Conservation (phyloP, 2,888 invertebrate species). For the Drosophila nigricruria region DNA sequence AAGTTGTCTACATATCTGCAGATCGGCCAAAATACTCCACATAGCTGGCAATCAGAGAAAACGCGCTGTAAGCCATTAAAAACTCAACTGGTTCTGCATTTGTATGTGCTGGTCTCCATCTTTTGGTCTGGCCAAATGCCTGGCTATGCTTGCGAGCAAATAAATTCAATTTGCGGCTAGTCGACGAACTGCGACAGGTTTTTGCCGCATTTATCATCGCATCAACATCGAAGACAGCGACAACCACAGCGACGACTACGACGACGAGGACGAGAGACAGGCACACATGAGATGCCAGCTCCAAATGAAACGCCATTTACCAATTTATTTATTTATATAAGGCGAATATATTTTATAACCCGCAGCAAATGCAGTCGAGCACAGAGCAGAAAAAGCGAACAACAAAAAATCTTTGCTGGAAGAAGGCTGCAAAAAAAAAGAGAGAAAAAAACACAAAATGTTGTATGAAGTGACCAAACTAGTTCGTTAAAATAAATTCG, state of each 20-base stretch:
- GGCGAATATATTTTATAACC: constrained; percentile 82
- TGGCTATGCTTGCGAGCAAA: constrained; percentile 70
- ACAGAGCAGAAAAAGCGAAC: constrained; percentile 26
- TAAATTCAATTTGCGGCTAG: constrained; percentile 77
- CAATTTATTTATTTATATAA: constrained; percentile 82
- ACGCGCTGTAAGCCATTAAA: constrained; percentile 64
- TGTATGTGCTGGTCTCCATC: constrained; percentile 35
- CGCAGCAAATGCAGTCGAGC: constrained; percentile 66
- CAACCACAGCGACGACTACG: constrained; percentile 1
- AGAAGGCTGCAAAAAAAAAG: constrained; percentile 5
- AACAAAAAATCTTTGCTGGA: constrained; percentile 32
- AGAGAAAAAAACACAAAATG: constrained; percentile 63
- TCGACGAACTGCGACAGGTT: constrained; percentile 74
- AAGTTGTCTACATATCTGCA: constrained; percentile 31
- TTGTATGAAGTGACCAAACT: constrained; percentile 82
- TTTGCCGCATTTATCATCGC: constrained; percentile 80
- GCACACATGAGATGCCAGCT: constrained; percentile 52
- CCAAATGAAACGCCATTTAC: constrained; percentile 82
- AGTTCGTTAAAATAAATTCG: constrained; percentile 84
- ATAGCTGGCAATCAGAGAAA: constrained; percentile 63
- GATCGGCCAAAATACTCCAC: constrained; percentile 44
- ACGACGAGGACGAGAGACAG: constrained; percentile 15
- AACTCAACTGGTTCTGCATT: constrained; percentile 57
- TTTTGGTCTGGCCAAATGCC: constrained; percentile 35
- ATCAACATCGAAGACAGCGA: constrained; percentile 57